Evolutionary conservation across 2,888 invertebrate species (phyloP).

Genomic region (Mechanitis messenoides): DNA sequence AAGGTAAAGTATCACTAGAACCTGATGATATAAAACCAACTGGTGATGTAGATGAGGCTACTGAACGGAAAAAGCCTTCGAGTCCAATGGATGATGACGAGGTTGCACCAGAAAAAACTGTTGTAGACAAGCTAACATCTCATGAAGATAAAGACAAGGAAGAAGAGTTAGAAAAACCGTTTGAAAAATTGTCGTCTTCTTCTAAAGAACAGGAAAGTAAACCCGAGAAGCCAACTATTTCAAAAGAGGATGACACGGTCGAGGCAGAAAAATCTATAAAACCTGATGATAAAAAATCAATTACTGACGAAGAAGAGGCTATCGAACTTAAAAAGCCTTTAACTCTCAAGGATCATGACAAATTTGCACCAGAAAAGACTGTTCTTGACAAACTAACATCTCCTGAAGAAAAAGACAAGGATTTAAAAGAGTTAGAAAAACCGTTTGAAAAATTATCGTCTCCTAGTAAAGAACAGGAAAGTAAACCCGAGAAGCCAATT

Average conservation of each 20-base stretch:
- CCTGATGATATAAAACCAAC: slow-evolving; percentile 7
- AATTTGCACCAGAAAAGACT: neutral
- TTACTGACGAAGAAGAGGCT: neutral
- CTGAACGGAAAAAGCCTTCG: neutral
- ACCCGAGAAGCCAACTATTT: neutral
- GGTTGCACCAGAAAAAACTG: neutral
- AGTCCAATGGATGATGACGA: neutral
- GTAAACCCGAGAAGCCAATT: neutral
- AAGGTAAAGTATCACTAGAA: neutral
- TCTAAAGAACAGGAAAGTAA: neutral
- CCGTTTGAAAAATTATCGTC: slow-evolving; percentile 20
- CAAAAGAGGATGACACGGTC: neutral
- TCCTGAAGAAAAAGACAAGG: neutral
- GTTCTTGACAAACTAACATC: neutral
- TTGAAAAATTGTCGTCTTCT: neutral
- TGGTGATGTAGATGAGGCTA: neutral
- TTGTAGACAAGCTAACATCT: neutral
- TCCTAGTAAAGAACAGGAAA: slow-evolving; percentile 3
- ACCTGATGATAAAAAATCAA: neutral
- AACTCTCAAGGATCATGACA: neutral
- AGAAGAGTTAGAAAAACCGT: neutral
- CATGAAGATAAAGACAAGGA: neutral
- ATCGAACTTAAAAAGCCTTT: neutral
- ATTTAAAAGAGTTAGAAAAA: slow-evolving; percentile 4
- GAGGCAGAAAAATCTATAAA: neutral